Evolutionary conservation across 2,797 vertebrate species (phyloP), one percentile per base, ranked within the genome.

Genomic region (Myripristis murdjan): DNA sequence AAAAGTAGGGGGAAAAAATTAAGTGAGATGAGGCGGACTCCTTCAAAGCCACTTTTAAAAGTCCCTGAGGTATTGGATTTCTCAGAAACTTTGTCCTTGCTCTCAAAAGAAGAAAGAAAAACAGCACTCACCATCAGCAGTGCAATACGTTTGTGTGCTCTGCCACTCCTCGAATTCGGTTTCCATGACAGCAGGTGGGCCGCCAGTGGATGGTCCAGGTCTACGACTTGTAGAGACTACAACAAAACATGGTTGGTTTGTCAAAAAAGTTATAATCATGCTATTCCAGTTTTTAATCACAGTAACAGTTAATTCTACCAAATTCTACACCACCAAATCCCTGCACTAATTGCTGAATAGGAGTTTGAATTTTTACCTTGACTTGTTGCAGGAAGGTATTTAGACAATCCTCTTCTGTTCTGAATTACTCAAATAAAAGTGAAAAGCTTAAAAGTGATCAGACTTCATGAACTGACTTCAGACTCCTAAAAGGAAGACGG

Each of bases 171-270:
- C 66, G 33, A 89, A 92, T 0, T 91, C 64, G 0, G 91, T 15
- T 1, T 90, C 37, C 28, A 26, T 7, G 33, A 22, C 12, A 11
- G 57, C 89, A 0, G 93, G 80, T 2, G 93, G 0, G 88, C 95
- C 23, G 95, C 96, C n/a, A 97, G 88, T 0, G 96, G 96, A 58
- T 97, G 96, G 85, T 97, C 96, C 0, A 20, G n/a, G n/a, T n/a
- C n/a, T n/a, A n/a, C n/a, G n/a, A n/a, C n/a, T n/a, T n/a, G n/a
- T n/a, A n/a, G n/a, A n/a, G n/a, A n/a, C n/a, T n/a, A n/a, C n/a
- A n/a, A n/a, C n/a, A n/a, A n/a, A n/a, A n/a, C n/a, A n/a, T n/a
- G n/a, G n/a, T n/a, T n/a, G n/a, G n/a, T n/a, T n/a, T n/a, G n/a
- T n/a, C n/a, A n/a, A n/a, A n/a, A n/a, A n/a, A n/a, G n/a, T n/a